These are phyloP conservation scores for Phaethon lepturus DNA, from an alignment of 2,113 vertebrate species.

Conservation along the genomic window DNA sequence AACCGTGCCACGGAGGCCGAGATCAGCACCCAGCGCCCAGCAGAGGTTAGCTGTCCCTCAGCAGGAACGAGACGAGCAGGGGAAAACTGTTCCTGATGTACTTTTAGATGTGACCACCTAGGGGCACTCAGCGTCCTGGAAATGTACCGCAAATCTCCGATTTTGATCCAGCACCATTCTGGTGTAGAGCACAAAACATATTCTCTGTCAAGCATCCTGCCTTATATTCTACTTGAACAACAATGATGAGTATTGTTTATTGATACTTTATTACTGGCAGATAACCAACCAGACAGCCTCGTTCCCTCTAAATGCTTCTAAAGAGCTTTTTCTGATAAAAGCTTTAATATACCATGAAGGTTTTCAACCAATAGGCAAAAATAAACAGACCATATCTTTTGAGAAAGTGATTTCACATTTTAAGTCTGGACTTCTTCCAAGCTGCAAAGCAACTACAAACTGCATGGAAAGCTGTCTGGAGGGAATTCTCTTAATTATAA, in stretches of 20 bases:
- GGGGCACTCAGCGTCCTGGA: slow-evolving; percentile 79
- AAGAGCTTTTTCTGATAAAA: slow-evolving; percentile 10
- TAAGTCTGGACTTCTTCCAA: slow-evolving; percentile 6
- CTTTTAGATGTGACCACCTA: slow-evolving; percentile 74
- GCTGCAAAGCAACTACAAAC: background rate
- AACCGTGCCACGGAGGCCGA: background rate
- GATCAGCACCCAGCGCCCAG: background rate
- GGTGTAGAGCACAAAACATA: background rate
- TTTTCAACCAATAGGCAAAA: slow-evolving; percentile 31
- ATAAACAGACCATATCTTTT: slow-evolving; percentile 1
- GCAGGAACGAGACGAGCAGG: background rate
- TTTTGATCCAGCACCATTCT: background rate
- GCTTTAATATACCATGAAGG: slow-evolving; percentile 24
- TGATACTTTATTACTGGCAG: slow-evolving; percentile 27
- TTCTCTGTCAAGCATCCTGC: background rate
- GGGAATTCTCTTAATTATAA: background rate
- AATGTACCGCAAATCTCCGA: background rate
- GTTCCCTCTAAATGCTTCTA: background rate
- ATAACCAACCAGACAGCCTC: slow-evolving; percentile 26
- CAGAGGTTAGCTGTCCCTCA: background rate
- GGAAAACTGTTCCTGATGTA: slow-evolving; percentile 21
- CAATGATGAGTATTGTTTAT: slow-evolving; percentile 21
- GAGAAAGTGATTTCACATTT: slow-evolving; percentile 29
- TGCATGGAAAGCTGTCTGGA: background rate
- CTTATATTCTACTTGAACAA: slow-evolving; percentile 1